Percentiles rank a stretch among this genome's conserved stretches.
Conservation (phyloP, 1,140 invertebrate genomes). For the Drosophila parvula region DNA sequence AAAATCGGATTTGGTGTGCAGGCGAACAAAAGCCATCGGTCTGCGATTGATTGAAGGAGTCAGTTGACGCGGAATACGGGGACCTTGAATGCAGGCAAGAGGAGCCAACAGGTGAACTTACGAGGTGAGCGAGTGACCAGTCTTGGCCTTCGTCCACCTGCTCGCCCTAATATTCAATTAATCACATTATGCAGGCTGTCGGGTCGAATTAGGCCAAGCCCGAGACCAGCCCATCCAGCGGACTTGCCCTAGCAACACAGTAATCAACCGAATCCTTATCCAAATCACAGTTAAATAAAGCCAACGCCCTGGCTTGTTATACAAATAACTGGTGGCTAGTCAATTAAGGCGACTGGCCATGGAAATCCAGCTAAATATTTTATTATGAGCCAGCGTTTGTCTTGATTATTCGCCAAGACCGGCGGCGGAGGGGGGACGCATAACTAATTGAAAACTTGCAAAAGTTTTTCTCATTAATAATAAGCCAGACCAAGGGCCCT, state of each 20-base stretch:
- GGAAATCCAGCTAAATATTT: conserved; percentile 70
- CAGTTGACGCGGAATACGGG: conserved; percentile 3
- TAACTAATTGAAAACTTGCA: conserved; percentile 78
- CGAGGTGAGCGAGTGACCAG: not conserved
- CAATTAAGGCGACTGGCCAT: conserved; percentile 56
- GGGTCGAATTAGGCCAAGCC: conserved; percentile 25
- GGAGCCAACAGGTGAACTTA: not conserved
- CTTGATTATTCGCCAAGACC: conserved; percentile 64
- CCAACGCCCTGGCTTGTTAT: conserved; percentile 41
- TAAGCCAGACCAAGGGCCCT: conserved; percentile 49
- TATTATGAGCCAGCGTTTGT: conserved; percentile 65
- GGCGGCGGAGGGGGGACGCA: conserved; percentile 30
- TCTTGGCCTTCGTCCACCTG: not conserved
- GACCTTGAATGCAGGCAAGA: conserved; percentile 19
- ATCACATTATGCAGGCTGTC: conserved; percentile 63
- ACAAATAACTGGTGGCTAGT: conserved; percentile 63
- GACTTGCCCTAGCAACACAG: conserved; percentile 3
- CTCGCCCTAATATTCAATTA: conserved; percentile 42
- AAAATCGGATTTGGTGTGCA: conserved; percentile 43
- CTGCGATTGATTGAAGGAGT: conserved; percentile 14
- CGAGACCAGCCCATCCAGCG: not conserved
- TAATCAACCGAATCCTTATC: conserved; percentile 19
- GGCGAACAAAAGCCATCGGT: conserved; percentile 19
- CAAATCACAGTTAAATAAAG: conserved; percentile 18
- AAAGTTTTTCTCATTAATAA: conserved; percentile 79